These are phyloP conservation scores for Rotaria sp. DNA, from an alignment of 2,888 invertebrate species.

Conservation along the genomic window DNA sequence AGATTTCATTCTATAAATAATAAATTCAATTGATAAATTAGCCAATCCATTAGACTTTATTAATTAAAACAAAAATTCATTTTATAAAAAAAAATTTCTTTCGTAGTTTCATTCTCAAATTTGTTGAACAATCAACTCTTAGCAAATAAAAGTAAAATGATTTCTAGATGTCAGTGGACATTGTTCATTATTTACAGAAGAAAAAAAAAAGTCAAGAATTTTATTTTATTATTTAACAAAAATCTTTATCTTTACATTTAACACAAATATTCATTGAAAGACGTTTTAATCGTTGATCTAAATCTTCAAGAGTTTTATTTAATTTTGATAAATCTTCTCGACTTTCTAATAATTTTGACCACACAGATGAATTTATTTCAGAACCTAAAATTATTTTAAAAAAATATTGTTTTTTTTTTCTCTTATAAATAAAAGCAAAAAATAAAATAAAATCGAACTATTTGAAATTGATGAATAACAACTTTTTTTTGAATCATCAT, in stretches of 20 bases:
- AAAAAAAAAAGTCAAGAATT: no score
- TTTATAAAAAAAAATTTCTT: no score
- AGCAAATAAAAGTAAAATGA: no score
- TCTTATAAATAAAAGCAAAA: no score
- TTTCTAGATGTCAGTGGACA: not conserved
- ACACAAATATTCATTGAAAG: not conserved
- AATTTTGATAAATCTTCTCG: slow-evolving; percentile 18
- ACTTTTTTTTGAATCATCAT: not conserved
- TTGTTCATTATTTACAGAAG: not conserved
- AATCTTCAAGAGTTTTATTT: slow-evolving; percentile 20
- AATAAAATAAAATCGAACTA: not conserved
- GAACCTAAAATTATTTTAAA: not conserved
- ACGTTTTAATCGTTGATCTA: slow-evolving; percentile 22
- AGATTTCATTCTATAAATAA: no score
- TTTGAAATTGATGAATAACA: not conserved
- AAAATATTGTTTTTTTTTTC: not conserved
- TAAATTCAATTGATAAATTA: no score
- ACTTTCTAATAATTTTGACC: slow-evolving; percentile 15
- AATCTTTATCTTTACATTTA: not conserved
- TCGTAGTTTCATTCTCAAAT: no score
- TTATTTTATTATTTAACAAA: not conserved
- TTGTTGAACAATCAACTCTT: no score
- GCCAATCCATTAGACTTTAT: no score
- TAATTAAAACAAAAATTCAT: no score
- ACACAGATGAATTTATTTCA: not conserved